Conservation (phyloP, 2,888 invertebrate genomes). For the Capitulum mitella region DNA sequence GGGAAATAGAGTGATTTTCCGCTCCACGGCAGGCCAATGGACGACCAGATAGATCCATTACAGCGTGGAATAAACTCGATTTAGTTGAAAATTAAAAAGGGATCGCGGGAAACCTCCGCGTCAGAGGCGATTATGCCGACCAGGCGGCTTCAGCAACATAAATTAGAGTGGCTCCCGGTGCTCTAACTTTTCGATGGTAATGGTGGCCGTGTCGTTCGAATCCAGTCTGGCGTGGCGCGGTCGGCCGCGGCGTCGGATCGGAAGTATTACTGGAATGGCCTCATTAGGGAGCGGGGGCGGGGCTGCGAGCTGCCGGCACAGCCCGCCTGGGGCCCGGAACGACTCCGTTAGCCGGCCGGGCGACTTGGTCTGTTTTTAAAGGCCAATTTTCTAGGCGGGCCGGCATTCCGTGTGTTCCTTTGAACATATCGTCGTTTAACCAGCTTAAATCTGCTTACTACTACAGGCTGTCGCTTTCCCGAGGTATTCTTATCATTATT, state of each 20-base stretch:
- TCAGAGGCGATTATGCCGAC: neutral
- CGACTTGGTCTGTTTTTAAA: no score
- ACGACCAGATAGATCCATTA: conserved; percentile 18
- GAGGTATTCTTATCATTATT: no score
- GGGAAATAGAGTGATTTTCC: conserved; percentile 23
- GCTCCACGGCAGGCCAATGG: neutral
- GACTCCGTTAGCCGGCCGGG: no score
- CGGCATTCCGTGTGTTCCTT: no score
- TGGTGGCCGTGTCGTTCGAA: neutral
- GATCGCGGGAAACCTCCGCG: neutral
- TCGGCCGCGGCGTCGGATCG: neutral
- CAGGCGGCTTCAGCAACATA: neutral
- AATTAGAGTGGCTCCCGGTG: conserved; percentile 2
- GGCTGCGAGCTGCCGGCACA: no score
- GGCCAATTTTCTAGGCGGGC: no score
- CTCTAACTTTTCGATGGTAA: neutral
- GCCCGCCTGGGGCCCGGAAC: no score
- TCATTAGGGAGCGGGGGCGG: no score
- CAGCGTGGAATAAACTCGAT: conserved; percentile 16
- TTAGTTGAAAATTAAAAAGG: conserved; percentile 23
- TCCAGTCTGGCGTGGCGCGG: neutral
- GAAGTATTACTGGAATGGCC: no score
- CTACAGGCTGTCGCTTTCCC: no score
- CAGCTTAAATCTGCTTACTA: no score
- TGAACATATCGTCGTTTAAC: no score